These are phyloP conservation scores for Oreohelix idahoensis DNA, from an alignment of 1,140 invertebrate species.

Conservation along the genomic window DNA sequence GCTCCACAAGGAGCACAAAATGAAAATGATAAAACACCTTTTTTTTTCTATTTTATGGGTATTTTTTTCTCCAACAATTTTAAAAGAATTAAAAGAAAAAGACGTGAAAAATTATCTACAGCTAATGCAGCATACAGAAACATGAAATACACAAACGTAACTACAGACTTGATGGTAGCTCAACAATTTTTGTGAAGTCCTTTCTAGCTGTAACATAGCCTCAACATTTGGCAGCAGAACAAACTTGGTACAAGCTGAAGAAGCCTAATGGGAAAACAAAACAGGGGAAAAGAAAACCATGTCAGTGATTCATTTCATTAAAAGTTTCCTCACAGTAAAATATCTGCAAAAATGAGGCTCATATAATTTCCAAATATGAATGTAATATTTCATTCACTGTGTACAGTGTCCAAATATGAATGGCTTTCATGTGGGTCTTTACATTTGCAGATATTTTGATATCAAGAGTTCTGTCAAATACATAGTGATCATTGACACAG, in stretches of 20 bases:
- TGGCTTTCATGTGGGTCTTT: too few relatives aligned
- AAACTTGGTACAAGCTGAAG: constrained; percentile 28
- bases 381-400: too few relatives aligned
- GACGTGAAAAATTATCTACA: not conserved
- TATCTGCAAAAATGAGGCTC: not conserved
- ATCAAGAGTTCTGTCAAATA: too few relatives aligned
- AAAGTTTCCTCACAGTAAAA: not conserved
- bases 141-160: not conserved
- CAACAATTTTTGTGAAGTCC: not conserved
- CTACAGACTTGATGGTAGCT: not conserved
- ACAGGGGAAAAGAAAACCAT: constrained; percentile 14
- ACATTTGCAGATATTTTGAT: too few relatives aligned
- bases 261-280: constrained; percentile 21
- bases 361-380: too few relatives aligned
- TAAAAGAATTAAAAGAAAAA: too few relatives aligned
- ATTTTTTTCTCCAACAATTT: too few relatives aligned
- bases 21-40: too few relatives aligned
- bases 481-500: too few relatives aligned
- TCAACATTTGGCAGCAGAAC: constrained; percentile 23
- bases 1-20: too few relatives aligned
- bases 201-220: not conserved
- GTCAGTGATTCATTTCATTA: constrained; percentile 5
- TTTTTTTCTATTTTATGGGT: too few relatives aligned
- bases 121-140: constrained; percentile 6
- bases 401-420: too few relatives aligned